Percentiles rank a stretch among this genome's conserved stretches.
These are phyloP conservation scores for Sinocyclocheilus grahami DNA, from an alignment of 2,113 vertebrate genomes.

Conservation along the genomic window DNA sequence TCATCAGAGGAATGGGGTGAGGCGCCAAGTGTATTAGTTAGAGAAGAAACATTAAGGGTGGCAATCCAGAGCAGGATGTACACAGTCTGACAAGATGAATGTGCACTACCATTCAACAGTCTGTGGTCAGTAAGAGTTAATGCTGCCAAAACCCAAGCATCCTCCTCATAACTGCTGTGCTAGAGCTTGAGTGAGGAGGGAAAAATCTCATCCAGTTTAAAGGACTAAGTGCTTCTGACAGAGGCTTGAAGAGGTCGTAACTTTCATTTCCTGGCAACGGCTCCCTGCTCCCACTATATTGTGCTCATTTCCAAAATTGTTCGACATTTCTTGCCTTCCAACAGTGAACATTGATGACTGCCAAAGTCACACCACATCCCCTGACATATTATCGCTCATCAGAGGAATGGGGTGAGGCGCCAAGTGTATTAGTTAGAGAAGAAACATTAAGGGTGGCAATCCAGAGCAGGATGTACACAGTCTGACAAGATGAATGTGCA, in stretches of 20 bases:
- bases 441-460: background rate
- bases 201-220: background rate
- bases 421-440: background rate
- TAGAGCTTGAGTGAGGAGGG: background rate
- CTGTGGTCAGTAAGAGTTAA: no score
- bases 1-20: background rate
- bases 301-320: constrained; percentile 55
- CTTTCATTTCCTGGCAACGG: constrained; percentile 42
- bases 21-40: background rate
- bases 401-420: background rate
- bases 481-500: background rate
- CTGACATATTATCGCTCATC: background rate
- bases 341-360: constrained; percentile 14
- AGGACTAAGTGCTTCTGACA: constrained; percentile 51
- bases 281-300: constrained; percentile 25
- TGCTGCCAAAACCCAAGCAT: no score
- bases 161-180: background rate
- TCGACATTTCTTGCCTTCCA: constrained; percentile 57
- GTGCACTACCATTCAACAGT: no score
- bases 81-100: background rate
- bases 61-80: background rate
- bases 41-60: background rate
- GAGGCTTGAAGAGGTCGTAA: constrained; percentile 44
- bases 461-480: background rate
- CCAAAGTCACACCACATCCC: background rate